phyloP scores from a whole-genome alignment of 2,797 vertebrate species.

The Semaprochilodus insignis region DNA sequence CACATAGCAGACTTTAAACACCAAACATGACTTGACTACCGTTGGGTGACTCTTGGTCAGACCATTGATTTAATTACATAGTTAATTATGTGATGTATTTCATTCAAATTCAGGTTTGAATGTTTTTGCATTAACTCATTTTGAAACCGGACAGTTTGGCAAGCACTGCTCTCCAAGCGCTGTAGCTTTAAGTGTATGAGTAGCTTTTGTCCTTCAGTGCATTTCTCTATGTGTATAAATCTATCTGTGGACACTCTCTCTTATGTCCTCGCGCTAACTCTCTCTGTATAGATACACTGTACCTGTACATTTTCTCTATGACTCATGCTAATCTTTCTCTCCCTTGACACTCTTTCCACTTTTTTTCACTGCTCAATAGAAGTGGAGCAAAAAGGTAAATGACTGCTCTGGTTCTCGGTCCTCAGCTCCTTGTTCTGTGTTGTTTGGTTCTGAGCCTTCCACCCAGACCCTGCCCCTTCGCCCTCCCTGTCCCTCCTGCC shows the following conservation, averaged over 20 bases:
- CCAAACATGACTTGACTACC: too few relatives aligned
- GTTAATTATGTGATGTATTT: too few relatives aligned
- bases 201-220: constrained; percentile 67
- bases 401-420: constrained; percentile 87
- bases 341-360: constrained; percentile 91
- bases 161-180: background rate
- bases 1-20: too few relatives aligned
- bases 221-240: constrained; percentile 75
- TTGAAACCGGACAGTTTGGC: constrained; percentile 5
- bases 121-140: too few relatives aligned
- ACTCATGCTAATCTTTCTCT: constrained; percentile 99
- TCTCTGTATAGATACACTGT: constrained; percentile 71
- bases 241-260: constrained; percentile 51
- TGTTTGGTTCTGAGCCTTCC: constrained; percentile 88
- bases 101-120: too few relatives aligned
- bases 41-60: too few relatives aligned
- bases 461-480: constrained; percentile 74
- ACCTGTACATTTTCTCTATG: constrained; percentile 73
- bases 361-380: constrained; percentile 99
- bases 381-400: constrained; percentile 99
- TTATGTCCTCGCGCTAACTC: constrained; percentile 78
- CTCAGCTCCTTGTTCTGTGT: constrained; percentile 97
- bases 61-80: too few relatives aligned
- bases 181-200: constrained; percentile 26
- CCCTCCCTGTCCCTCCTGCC: constrained; percentile 69